A percentile compares a stretch with the other conserved stretches of the same genome.
Conservation (phyloP, 2,797 vertebrate species). For the Poeciliopsis gracilis region DNA sequence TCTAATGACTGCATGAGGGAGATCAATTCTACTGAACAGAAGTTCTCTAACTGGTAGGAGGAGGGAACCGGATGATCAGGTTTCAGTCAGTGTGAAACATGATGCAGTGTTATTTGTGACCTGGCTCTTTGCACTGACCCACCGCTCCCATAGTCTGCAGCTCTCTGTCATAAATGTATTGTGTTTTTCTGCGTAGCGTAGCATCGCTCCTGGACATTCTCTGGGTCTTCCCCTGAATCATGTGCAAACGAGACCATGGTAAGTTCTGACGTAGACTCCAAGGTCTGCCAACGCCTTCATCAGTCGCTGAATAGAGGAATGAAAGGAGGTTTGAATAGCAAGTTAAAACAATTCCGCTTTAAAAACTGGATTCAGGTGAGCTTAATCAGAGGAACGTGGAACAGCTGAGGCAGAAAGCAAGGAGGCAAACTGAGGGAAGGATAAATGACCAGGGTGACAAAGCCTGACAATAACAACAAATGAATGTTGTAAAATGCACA, state of each 20-base stretch:
- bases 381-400: neutral
- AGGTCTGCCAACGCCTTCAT: neutral
- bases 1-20: conserved; percentile 43
- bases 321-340: conserved; percentile 28
- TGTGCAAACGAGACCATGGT: conserved; percentile 41
- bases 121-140: conserved; percentile 60
- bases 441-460: neutral
- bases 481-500: neutral
- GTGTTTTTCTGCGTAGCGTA: neutral
- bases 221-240: conserved; percentile 23
- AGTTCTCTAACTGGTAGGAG: conserved; percentile 47
- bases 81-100: conserved; percentile 75
- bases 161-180: conserved; percentile 19
- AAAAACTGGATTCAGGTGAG: neutral
- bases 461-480: neutral
- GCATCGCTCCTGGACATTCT: conserved; percentile 25
- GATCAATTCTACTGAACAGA: conserved; percentile 49
- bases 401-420: neutral
- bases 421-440: neutral
- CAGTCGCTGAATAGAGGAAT: neutral
- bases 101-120: conserved; percentile 71
- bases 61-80: conserved; percentile 64
- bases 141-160: conserved; percentile 28
- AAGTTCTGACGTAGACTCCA: neutral
- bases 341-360: neutral